Evolutionary conservation across 2,113 vertebrate genomes (phyloP).

Genomic region (Phasianus colchicus): DNA sequence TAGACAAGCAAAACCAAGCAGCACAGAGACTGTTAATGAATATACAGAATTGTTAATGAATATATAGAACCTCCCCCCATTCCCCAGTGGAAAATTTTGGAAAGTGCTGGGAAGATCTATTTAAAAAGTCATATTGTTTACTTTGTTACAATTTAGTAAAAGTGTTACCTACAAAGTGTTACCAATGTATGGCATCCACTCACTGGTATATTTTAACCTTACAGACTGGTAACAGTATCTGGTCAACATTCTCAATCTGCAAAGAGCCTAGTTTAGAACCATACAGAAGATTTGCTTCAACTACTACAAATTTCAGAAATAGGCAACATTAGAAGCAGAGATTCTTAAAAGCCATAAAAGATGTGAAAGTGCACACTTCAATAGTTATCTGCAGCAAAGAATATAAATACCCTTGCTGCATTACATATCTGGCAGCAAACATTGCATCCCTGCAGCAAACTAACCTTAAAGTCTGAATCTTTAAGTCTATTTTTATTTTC

Average conservation of each 20-base stretch:
- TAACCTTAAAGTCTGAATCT: background rate
- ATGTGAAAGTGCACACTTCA: background rate
- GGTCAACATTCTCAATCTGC: background rate
- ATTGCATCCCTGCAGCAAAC: background rate
- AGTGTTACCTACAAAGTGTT: background rate
- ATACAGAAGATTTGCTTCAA: background rate
- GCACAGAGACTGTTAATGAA: background rate
- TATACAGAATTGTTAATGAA: background rate
- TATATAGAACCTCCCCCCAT: background rate
- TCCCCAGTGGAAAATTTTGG: background rate
- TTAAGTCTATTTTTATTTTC: background rate
- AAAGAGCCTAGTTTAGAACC: conserved; percentile 7
- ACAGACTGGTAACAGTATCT: background rate
- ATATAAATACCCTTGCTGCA: background rate
- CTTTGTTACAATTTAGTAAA: background rate
- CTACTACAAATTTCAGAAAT: background rate
- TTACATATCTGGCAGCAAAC: background rate
- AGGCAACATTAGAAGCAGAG: background rate
- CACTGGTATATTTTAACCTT: background rate
- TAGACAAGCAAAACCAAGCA: background rate
- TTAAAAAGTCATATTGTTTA: background rate
- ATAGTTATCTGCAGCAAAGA: background rate
- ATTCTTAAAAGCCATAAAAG: background rate
- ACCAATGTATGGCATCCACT: background rate
- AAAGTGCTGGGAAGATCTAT: background rate